phyloP scores from a whole-genome alignment of 1,140 invertebrate species.

The Drosophila miranda region DNA sequence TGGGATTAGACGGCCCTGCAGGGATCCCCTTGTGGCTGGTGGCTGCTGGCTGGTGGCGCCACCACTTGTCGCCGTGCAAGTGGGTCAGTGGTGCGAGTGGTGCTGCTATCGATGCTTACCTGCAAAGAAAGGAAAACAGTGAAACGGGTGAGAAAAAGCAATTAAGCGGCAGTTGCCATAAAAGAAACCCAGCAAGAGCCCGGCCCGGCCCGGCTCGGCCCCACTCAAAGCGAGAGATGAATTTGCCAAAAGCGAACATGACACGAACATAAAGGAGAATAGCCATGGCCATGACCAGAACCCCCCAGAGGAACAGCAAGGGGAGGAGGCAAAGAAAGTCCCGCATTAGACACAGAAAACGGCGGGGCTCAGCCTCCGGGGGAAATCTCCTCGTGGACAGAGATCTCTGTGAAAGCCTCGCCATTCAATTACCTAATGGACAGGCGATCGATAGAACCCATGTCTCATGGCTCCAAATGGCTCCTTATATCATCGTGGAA shows the following conservation, averaged over 20 bases:
- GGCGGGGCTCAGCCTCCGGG: slow-evolving; percentile 14
- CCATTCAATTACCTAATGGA: slow-evolving; percentile 14
- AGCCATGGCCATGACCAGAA: background rate
- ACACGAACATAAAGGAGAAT: slow-evolving; percentile 22
- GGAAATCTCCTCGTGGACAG: background rate
- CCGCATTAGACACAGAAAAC: slow-evolving; percentile 31
- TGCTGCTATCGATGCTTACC: slow-evolving; percentile 47
- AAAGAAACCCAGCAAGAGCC: slow-evolving; percentile 47
- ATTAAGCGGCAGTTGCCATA: slow-evolving; percentile 62
- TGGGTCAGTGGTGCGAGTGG: slow-evolving; percentile 61
- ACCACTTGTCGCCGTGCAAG: slow-evolving; percentile 54
- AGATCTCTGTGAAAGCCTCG: slow-evolving; percentile 21
- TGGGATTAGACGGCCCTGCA: slow-evolving; percentile 35
- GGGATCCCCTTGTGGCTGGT: slow-evolving; percentile 14
- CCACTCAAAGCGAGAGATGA: slow-evolving; percentile 26
- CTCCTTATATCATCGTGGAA: slow-evolving; percentile 13
- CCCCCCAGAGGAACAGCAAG: background rate
- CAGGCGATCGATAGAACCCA: slow-evolving; percentile 23
- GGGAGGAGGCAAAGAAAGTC: slow-evolving; percentile 22
- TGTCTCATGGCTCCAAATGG: slow-evolving; percentile 1
- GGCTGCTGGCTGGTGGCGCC: slow-evolving; percentile 41
- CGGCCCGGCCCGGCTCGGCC: background rate
- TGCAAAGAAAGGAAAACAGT: slow-evolving; percentile 52
- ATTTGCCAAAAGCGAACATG: slow-evolving; percentile 52
- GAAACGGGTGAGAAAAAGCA: slow-evolving; percentile 44